Base-by-base conservation (phyloP, 2,797 vertebrate species). In the Schizopygopsis malacanthus region DNA sequence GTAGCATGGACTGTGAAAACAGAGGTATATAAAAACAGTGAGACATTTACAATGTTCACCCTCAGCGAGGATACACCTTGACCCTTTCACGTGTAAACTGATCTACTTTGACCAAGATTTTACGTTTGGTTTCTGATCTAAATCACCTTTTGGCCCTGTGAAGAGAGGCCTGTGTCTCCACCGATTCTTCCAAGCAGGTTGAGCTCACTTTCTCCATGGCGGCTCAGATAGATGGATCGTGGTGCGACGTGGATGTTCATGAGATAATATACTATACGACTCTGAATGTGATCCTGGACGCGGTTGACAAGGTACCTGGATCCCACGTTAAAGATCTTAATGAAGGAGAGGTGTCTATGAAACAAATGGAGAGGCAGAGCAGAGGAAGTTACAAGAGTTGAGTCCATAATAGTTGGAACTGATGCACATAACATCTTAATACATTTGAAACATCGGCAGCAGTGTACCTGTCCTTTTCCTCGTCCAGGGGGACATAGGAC, bases 201-300 rank as follows among this genome's bases (percentile, higher is more conserved):
- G 88, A 97, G 95, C 56, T 96, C 95, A 8, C 97, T 98, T 92
- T 98, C 97, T 0, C 97, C 97, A 0, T 98, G 97, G 73, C 97
- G 96, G 90, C 96, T 97, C 83, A 98, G 93, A 90, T 97, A 98
- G 93, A 98, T 98, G 88, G 95, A 94, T 11, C 97, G 95, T 0
- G 97, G 96, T 0, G 96, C 95, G 87, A 98, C 95, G 0, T 98
- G 97, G 89, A 97, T 98, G 92, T 98, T 98, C 97, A 98, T 98
- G 86, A 98, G 94, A 92, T 98, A 98, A 90, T 98, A 98, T 1
- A 97, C 97, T 0, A 94, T 97, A 82, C 97, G 93, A 92, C 97
- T 97, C 93, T 98, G 97, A 80, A 98, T 93, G 89, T 98, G 97
- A 72, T 97, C 97, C 91, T 96, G 96, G 10, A 98, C 95, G 6